Evolutionary conservation across 2,797 vertebrate genomes (phyloP).

Genomic region (Rhynchotus rufescens): DNA sequence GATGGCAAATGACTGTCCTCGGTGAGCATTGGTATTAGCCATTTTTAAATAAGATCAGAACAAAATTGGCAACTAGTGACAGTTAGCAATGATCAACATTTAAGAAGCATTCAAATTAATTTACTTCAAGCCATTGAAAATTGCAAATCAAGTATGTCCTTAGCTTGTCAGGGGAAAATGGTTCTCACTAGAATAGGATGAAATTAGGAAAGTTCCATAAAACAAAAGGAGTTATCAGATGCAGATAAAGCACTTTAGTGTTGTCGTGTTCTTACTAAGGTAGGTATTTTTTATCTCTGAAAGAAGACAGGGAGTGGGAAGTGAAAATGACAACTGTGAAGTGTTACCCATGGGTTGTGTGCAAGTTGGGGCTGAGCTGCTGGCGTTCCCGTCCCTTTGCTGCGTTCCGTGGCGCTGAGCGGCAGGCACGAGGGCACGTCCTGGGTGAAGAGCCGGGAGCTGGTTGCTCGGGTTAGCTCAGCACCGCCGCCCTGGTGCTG

Average conservation of each 20-base stretch:
- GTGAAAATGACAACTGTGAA: background rate
- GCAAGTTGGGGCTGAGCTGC: background rate
- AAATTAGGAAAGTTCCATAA: background rate
- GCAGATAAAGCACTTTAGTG: background rate
- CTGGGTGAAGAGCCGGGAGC: too few relatives aligned
- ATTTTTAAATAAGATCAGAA: background rate
- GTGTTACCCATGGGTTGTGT: background rate
- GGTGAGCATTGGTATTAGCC: background rate
- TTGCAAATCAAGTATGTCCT: background rate
- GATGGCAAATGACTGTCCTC: background rate
- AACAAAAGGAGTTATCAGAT: conserved; percentile 21
- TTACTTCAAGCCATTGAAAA: background rate
- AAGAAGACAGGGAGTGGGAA: background rate
- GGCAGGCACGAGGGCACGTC: background rate
- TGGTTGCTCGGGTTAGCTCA: background rate
- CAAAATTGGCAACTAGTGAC: background rate
- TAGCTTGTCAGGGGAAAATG: background rate
- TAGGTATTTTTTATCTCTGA: background rate
- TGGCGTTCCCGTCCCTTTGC: background rate
- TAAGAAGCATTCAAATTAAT: conserved; percentile 1
- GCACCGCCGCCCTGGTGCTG: background rate
- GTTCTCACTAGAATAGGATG: background rate
- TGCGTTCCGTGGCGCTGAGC: background rate
- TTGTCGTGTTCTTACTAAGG: background rate
- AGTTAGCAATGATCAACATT: background rate